A percentile compares a stretch with the other conserved stretches of the same genome.
These are phyloP conservation scores for Anthophora plumipes DNA, from an alignment of 2,888 invertebrate species.

Conservation along the genomic window DNA sequence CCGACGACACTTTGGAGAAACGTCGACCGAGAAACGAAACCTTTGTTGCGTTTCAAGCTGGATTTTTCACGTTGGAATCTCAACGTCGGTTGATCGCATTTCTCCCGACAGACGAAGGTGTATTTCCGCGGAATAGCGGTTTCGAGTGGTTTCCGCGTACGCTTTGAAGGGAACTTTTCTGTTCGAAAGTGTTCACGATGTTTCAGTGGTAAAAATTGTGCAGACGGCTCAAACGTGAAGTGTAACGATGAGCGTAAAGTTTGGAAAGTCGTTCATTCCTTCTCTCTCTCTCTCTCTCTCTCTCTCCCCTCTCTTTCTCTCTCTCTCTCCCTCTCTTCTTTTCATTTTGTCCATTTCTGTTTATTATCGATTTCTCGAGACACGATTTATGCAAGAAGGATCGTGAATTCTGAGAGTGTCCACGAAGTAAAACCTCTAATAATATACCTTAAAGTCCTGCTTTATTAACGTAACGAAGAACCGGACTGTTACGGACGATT, in stretches of 20 bases:
- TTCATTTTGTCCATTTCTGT: too few species aligned
- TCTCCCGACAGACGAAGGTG: background rate
- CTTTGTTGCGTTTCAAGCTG: background rate
- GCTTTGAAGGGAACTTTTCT: background rate
- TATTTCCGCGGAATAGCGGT: background rate
- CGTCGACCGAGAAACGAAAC: constrained; percentile 15
- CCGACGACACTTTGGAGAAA: constrained; percentile 2
- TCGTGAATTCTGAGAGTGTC: background rate
- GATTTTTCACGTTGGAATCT: background rate
- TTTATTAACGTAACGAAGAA: constrained; percentile 8
- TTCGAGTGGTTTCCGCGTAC: background rate
- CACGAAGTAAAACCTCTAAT: background rate
- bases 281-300: too few species aligned
- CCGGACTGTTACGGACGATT: background rate
- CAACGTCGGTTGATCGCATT: background rate
- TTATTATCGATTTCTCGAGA: background rate
- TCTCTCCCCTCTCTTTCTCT: too few species aligned
- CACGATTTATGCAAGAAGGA: background rate
- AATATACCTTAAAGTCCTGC: background rate
- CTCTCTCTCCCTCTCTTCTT: too few species aligned
- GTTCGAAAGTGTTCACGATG: background rate
- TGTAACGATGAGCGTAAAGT: background rate
- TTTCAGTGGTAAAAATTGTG: background rate
- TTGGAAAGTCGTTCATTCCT: background rate
- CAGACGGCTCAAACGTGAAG: background rate